phyloP scores from a whole-genome alignment of 2,888 invertebrate genomes.

The Sericinus montela region DNA sequence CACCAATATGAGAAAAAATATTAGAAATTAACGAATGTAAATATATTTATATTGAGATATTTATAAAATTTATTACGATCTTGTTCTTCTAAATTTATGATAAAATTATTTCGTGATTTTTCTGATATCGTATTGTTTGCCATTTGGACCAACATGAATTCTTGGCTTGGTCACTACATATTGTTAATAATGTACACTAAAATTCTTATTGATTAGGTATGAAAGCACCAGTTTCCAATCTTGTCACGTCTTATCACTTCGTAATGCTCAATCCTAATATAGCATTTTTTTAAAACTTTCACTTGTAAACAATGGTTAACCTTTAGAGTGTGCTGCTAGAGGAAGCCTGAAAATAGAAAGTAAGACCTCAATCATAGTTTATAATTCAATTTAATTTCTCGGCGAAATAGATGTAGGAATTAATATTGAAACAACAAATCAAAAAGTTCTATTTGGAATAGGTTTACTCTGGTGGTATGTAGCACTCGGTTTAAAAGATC shows the following conservation, averaged over 20 bases:
- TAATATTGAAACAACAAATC: too few relatives aligned
- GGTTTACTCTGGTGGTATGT: conserved; percentile 11
- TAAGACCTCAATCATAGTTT: too few relatives aligned
- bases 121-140: conserved; percentile 43
- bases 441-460: not conserved
- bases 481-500: conserved; percentile 2
- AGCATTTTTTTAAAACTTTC: conserved; percentile 17
- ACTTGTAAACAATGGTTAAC: conserved; percentile 12
- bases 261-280: conserved; percentile 39
- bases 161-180: conserved; percentile 47
- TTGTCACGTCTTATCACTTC: conserved; percentile 38
- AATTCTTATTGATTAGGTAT: conserved; percentile 48
- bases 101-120: conserved; percentile 57
- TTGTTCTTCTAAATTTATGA: conserved; percentile 74
- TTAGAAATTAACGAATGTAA: conserved; percentile 71
- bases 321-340: conserved; percentile 18
- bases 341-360: not conserved
- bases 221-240: conserved; percentile 51
- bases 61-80: conserved; percentile 77
- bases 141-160: conserved; percentile 31
- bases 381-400: too few relatives aligned
- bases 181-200: conserved; percentile 40
- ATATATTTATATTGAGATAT: conserved; percentile 79
- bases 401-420: too few relatives aligned
- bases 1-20: conserved; percentile 75